Evolutionary conservation across 1,140 invertebrate species (phyloP).

Genomic region (Sitophilus oryzae): DNA sequence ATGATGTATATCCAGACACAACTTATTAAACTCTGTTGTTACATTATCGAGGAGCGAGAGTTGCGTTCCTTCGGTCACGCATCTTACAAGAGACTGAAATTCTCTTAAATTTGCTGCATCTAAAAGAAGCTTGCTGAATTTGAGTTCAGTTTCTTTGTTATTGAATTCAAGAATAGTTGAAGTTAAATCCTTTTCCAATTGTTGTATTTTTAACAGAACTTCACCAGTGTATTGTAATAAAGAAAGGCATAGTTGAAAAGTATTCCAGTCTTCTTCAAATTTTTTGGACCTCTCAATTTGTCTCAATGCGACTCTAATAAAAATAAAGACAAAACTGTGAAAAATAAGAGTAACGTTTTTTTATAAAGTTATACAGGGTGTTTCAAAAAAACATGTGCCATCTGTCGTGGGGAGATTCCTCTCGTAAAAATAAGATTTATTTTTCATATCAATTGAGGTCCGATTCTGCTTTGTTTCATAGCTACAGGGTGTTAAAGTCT

Average conservation of each 20-base stretch:
- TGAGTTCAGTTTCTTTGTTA: conserved; percentile 40
- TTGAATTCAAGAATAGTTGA: conserved; percentile 46
- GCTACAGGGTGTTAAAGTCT: too few relatives aligned
- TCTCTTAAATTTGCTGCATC: conserved; percentile 44
- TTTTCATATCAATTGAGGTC: too few relatives aligned
- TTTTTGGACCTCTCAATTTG: conserved; percentile 52
- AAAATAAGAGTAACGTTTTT: too few relatives aligned
- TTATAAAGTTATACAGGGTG: too few relatives aligned
- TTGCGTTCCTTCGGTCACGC: conserved; percentile 50
- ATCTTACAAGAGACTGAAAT: conserved; percentile 49
- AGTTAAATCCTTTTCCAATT: conserved; percentile 55
- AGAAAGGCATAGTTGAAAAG: conserved; percentile 63
- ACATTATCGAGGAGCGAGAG: conserved; percentile 48
- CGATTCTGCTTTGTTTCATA: too few relatives aligned
- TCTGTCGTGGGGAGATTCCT: too few relatives aligned
- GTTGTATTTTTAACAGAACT: conserved; percentile 53
- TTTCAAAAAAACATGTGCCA: too few relatives aligned
- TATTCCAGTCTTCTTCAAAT: conserved; percentile 61
- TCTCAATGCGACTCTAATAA: conserved; percentile 45
- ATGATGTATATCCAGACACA: conserved; percentile 57
- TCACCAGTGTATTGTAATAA: conserved; percentile 64
- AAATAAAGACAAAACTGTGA: conserved; percentile 4
- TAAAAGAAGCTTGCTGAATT: conserved; percentile 48
- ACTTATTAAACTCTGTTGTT: conserved; percentile 47
- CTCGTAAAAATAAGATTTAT: too few relatives aligned